These are phyloP conservation scores for Ectemnius continuus DNA, from an alignment of 2,888 invertebrate species.

Conservation along the genomic window DNA sequence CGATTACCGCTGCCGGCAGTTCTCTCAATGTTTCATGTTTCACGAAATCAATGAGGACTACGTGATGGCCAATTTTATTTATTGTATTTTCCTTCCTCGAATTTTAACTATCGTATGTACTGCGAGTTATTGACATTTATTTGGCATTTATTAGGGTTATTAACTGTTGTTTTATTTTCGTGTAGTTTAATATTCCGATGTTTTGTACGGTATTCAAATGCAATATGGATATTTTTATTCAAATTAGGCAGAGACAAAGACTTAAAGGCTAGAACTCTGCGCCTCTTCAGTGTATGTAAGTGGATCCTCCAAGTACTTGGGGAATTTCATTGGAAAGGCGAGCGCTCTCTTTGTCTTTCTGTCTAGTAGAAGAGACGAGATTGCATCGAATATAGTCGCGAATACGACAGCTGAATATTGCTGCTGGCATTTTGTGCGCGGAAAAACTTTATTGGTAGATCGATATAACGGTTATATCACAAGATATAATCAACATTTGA, in stretches of 20 bases:
- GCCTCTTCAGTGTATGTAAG: background rate
- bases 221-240: too few species aligned
- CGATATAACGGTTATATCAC: too few species aligned
- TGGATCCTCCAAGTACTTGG: conserved; percentile 6
- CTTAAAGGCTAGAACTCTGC: too few species aligned
- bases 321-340: conserved; percentile 29
- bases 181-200: background rate
- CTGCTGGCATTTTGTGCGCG: background rate
- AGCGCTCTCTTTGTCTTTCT: conserved; percentile 1
- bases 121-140: too few species aligned
- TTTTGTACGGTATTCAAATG: too few species aligned
- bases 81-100: background rate
- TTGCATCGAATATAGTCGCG: conserved; percentile 8
- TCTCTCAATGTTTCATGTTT: too few species aligned
- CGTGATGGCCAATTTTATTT: background rate
- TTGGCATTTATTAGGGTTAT: background rate
- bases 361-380: background rate
- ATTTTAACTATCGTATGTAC: too few species aligned
- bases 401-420: conserved; percentile 19
- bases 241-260: too few species aligned
- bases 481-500: too few species aligned
- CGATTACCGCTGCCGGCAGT: too few species aligned
- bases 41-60: too few species aligned
- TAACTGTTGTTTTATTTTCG: too few species aligned
- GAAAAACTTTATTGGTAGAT: background rate